Base-by-base conservation (phyloP, 2,113 vertebrate species). In the Lepisosteus oculatus region DNA sequence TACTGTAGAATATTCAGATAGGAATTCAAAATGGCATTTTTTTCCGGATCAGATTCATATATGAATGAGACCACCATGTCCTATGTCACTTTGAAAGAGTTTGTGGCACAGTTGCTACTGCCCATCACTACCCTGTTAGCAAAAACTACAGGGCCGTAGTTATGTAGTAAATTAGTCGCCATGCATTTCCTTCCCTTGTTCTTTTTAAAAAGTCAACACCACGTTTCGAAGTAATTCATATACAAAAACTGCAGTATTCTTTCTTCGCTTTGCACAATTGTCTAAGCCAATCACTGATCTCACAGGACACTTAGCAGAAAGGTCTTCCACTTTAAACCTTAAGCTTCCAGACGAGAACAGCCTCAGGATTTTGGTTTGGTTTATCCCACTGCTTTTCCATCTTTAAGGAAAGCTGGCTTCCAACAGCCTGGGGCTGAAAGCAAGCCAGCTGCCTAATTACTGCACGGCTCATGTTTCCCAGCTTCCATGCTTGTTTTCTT, bases 401-500 rank as follows among this genome's bases (percentile, higher is more conserved):
- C 56, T 59, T 59, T 13, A 59, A 59, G 56, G 56, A 59, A 59
- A 59, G 12, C 56, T 59, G 56, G 56, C 56, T n/a, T 59, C 56
- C 56, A n/a, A 13, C 56, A 11, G 56, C 56, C 56, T 29, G 56
- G 73, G 74, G 65, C 75, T 69, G 70, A 79, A 67, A 68, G 68
- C 67, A 71, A 76, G 68, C 73, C 66, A 67, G 74, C 68, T 75
- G 81, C 74, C 73, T 73, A 78, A 84, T 84, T 87, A 86, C 82
- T 65, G 3, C 71, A 57, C 78, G 80, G 82, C 81, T 90, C 80
- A 69, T 80, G 81, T 91, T 89, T 84, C 86, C 14, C 59, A 68
- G 43, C 63, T 81, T 78, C 83, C 76, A 8, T 62, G 77, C 75
- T 83, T 87, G 85, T 89, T 90, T 89, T 87, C 82, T 86, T 90